Evolutionary conservation across 2,797 vertebrate genomes (phyloP), one percentile per base, ranked within the genome.

Genomic region (Paramormyrops hopkinsi): DNA sequence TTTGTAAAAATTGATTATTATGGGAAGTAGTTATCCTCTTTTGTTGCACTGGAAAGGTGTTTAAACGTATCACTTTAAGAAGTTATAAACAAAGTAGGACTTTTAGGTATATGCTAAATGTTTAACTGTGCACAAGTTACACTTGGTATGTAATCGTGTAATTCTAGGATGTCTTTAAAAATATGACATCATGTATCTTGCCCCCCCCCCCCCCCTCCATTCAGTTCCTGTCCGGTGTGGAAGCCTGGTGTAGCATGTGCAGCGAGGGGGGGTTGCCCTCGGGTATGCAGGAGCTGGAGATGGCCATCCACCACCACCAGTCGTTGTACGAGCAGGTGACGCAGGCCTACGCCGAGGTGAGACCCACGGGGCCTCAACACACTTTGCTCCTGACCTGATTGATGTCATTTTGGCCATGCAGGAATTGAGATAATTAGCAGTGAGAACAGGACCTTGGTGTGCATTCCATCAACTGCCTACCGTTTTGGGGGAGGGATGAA

Each of bases 211-310:
- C 29, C 19, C 37, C 46, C 69, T 9, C 44, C 51, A 19, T 56
- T 90, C 92, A 97, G 97, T 97, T 97, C 92, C 94, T 97, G 85
- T 96, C 97, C 0, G 96, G 96, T 88, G 96, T 97, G 88, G 97
- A 97, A n/a, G 96, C 96, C 37, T 97, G 97, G 97, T 97, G 96
- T 90, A 97, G 97, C 94, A 96, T 96, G 93, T 97, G 97, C 92
- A 97, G 96, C 4, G 97, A 97, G 87, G 97, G 96, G 82, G 97
- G 97, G 50, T 95, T 97, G 82, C 97, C 97, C 0, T 95, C 96
- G 0, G 96, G 96, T 88, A 97, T 97, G 95, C 97, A 97, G 89
- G 96, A 96, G 86, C 94, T 97, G 90, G 97, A 97, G 92, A 84
- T 97, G 92, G 95, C 96, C 37, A 97, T 97, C 90, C 97, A 97